Percentiles rank a stretch among this genome's conserved stretches.
Evolutionary conservation across 2,113 vertebrate genomes (phyloP).

Genomic region (Terrapene triunguis): DNA sequence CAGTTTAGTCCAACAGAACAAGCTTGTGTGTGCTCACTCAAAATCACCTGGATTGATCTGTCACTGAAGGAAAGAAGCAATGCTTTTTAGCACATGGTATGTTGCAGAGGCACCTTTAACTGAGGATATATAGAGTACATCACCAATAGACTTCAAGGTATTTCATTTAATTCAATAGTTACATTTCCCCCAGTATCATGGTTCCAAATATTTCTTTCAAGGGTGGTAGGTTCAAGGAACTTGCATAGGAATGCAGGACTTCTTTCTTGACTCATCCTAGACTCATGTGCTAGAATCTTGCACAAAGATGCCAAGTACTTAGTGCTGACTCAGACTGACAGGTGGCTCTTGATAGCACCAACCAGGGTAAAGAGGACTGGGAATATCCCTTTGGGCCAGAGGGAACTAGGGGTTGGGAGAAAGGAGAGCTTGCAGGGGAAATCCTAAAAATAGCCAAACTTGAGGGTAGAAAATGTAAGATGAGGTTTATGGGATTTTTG

Average conservation of each 20-base stretch:
- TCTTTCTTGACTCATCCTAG: background rate
- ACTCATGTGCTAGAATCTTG: background rate
- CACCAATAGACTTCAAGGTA: background rate
- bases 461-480: background rate
- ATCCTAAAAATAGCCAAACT: background rate
- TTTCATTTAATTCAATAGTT: background rate
- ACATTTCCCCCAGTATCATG: too few species aligned
- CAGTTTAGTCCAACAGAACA: background rate
- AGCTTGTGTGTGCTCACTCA: background rate
- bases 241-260: background rate
- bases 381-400: background rate
- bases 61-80: background rate
- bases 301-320: background rate
- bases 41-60: background rate
- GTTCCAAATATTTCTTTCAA: background rate
- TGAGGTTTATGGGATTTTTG: background rate
- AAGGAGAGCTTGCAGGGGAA: background rate
- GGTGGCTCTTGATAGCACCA: background rate
- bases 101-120: background rate
- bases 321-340: background rate
- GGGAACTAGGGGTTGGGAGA: background rate
- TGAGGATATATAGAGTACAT: background rate
- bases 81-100: background rate
- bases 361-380: background rate
- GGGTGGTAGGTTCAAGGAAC: background rate